Percentiles rank a stretch among this genome's conserved stretches.
Conservation (phyloP, 37 sponge, comb jelly and placozoan genomes). For the Spongilla lacustris region DNA sequence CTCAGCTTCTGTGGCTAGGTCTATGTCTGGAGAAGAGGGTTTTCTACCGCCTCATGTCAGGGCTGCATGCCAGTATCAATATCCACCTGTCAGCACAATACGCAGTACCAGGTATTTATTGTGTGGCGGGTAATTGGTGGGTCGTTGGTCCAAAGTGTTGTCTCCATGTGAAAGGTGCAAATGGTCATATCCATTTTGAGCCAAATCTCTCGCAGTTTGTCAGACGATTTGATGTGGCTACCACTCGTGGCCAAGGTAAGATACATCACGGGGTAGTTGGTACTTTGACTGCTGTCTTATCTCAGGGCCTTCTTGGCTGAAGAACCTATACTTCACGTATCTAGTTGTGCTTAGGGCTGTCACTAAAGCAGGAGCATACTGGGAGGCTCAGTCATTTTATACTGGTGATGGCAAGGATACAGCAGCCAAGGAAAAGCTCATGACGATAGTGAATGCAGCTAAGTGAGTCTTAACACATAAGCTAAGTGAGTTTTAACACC, state of each 20-base stretch:
- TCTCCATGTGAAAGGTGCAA: neutral
- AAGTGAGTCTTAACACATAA: conserved; percentile 62
- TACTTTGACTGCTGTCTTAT: too few species aligned
- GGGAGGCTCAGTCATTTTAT: conserved; percentile 75
- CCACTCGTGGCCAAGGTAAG: conserved; percentile 89
- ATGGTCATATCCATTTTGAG: conserved; percentile 62
- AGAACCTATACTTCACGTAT: conserved; percentile 95
- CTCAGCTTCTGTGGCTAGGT: conserved; percentile 7
- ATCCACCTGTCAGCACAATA: conserved; percentile 91
- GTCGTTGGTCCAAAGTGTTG: neutral
- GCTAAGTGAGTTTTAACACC: too few species aligned
- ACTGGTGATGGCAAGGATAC: conserved; percentile 83
- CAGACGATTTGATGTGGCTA: conserved; percentile 78
- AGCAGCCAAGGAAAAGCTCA: conserved; percentile 49
- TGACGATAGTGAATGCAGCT: conserved; percentile 57
- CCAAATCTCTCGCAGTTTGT: conserved; percentile 93
- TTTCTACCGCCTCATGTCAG: conserved; percentile 92
- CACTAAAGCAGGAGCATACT: conserved; percentile 78
- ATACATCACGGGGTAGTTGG: too few species aligned
- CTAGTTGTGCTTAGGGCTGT: conserved; percentile 90
- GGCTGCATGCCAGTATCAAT: conserved; percentile 96
- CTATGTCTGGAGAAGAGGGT: conserved; percentile 97
- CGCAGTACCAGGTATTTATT: conserved; percentile 23
- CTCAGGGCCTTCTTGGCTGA: conserved; percentile 96
- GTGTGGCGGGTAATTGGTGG: neutral